These are phyloP conservation scores for Eupithecia subumbrata DNA, from an alignment of 2,888 invertebrate species.

Conservation along the genomic window DNA sequence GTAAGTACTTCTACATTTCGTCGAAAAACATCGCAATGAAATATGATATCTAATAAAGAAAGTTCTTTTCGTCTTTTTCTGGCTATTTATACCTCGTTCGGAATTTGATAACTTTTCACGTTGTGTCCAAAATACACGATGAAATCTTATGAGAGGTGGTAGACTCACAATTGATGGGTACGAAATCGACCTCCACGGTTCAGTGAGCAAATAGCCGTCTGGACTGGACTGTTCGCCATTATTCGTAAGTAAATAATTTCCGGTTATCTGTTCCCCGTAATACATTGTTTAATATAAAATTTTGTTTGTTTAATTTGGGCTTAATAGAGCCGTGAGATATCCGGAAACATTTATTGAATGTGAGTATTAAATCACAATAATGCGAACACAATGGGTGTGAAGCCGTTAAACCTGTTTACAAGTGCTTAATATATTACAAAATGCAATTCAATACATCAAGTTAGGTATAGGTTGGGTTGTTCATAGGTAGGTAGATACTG, in stretches of 20 bases:
- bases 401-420: constrained; percentile 10
- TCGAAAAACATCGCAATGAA: neutral
- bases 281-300: neutral
- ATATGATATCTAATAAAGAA: neutral
- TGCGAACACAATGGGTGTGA: constrained; percentile 2
- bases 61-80: neutral
- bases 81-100: neutral
- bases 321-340: constrained; percentile 1
- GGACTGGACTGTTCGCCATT: neutral
- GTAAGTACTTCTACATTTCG: neutral
- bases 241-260: neutral
- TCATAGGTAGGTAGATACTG: neutral
- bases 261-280: neutral
- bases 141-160: neutral
- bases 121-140: neutral
- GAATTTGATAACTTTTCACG: neutral
- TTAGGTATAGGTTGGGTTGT: neutral
- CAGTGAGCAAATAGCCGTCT: neutral
- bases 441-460: neutral
- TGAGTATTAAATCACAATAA: neutral
- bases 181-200: neutral
- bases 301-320: neutral
- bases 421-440: neutral
- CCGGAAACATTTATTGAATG: constrained; percentile 11
- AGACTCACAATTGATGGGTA: neutral